Evolutionary conservation across 2,113 vertebrate genomes (phyloP), one percentile per base, ranked within the genome.

Genomic region (Hymenochirus boettgeri): DNA sequence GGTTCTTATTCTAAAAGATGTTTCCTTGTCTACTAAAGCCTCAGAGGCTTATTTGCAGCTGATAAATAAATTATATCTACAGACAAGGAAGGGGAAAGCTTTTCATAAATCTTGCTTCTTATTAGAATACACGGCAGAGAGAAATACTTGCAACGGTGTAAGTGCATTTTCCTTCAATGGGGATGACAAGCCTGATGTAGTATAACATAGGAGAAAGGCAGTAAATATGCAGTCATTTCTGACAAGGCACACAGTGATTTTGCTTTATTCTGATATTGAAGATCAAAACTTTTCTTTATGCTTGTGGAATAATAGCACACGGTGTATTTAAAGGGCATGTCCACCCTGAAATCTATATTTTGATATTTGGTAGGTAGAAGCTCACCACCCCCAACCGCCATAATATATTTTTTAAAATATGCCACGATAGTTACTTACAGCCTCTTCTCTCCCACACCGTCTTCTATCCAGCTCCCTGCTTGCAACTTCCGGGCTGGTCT

Each of bases 41-140:
- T 24, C 18, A 11, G 42, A 57, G 17, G 21, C 23, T 47, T 50
- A 33, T 22, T 2, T 24, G 18, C n/a, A 39, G 19, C 23, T 2
- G 24, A 48, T 56, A 57, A 45, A 65, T 65, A 46, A 29, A 47
- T 55, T 22, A 45, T 47, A 64, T 45, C 45, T 46, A 27, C 39
- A 57, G 53, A 48, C 39, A 46, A 47, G 23, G 18, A 50, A 50
- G 25, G 24, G 27, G 26, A 61, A 31, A 27, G 25, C 9, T 12
- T 13, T 19, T 31, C 45, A 48, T 48, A 48, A 57, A 65, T 65
- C 54, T 57, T 24, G 1, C 17, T 42, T 11, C 37, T 22, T 57
- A 18, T n/a, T 45, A 48, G 46, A 25, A 57, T 46, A 48, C 47
- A 50, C 50, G 45, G 22, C 25, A 39, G 52, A 55, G 6, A 65